These are phyloP conservation scores for Alouatta palliata DNA, from an alignment of 2,113 vertebrate genomes.

Conservation along the genomic window DNA sequence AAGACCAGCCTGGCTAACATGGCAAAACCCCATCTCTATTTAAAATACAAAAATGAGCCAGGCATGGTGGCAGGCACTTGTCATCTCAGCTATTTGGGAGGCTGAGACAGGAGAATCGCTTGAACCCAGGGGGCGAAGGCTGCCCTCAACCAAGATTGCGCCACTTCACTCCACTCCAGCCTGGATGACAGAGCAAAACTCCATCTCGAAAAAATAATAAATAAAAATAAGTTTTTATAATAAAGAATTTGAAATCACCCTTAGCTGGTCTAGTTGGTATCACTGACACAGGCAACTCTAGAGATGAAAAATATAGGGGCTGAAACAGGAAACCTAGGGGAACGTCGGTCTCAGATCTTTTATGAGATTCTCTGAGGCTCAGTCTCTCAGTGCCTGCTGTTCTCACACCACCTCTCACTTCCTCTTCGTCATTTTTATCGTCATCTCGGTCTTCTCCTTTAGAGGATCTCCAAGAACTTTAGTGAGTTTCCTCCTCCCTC, in stretches of 20 bases:
- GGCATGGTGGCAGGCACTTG: no score
- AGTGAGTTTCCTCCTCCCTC: background rate
- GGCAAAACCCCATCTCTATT: no score
- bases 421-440: accelerated
- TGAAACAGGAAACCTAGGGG: background rate
- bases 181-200: no score
- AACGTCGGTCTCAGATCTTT: accelerated
- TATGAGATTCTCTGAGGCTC: accelerated
- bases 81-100: no score
- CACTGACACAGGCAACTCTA: background rate
- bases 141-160: no score
- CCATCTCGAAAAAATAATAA: background rate
- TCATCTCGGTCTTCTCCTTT: accelerated
- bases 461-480: background rate
- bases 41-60: no score
- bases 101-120: no score
- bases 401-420: accelerated
- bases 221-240: background rate
- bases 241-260: background rate
- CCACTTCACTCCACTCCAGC: no score
- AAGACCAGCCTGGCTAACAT: no score
- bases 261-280: accelerated
- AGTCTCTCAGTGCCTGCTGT: background rate
- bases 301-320: background rate
- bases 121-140: no score